phyloP scores from a whole-genome alignment of 2,113 vertebrate species.

The Grammomys surdaster region DNA sequence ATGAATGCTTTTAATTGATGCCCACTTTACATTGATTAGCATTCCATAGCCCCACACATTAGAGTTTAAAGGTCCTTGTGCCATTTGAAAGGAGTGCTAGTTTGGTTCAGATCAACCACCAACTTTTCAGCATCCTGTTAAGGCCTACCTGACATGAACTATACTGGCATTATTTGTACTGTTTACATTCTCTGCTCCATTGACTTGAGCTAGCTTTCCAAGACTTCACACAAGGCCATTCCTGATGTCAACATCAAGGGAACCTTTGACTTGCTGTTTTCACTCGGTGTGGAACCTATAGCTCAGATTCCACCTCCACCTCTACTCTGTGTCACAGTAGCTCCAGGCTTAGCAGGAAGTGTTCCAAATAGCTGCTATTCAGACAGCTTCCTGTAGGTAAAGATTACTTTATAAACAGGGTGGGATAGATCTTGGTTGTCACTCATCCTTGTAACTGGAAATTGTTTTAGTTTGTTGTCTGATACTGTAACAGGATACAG shows the following conservation, averaged over 20 bases:
- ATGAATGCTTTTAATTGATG: slow-evolving; percentile 43
- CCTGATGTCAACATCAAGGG: background rate
- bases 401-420: background rate
- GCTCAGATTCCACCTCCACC: background rate
- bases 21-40: slow-evolving; percentile 40
- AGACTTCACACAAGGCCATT: background rate
- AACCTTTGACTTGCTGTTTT: background rate
- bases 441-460: background rate
- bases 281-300: background rate
- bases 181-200: background rate
- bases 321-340: background rate
- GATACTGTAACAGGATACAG: background rate
- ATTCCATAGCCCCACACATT: background rate
- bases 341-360: background rate
- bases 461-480: background rate
- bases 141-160: background rate
- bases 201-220: background rate
- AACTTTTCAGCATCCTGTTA: background rate
- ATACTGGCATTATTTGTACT: background rate
- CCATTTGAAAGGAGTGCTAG: background rate
- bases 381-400: background rate
- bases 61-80: slow-evolving; percentile 12
- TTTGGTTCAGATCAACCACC: slow-evolving; percentile 52
- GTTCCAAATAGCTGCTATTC: background rate
- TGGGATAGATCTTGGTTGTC: background rate